These are phyloP conservation scores for Sebastes nivosus DNA, from an alignment of 2,797 vertebrate genomes.

Conservation along the genomic window DNA sequence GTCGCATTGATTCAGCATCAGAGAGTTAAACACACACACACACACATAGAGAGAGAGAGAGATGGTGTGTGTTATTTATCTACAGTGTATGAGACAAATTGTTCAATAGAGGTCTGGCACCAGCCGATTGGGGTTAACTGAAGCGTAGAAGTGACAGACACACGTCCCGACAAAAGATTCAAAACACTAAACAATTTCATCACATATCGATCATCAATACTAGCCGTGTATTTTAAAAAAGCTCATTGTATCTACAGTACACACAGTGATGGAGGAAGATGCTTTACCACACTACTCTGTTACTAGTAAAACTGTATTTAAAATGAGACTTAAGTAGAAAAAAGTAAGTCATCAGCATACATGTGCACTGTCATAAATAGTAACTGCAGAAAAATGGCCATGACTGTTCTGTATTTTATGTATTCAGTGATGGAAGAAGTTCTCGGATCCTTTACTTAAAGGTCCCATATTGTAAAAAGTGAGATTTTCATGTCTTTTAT, in stretches of 20 bases:
- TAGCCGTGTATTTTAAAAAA: background rate
- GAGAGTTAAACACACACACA: constrained; percentile 84
- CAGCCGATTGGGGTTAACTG: constrained; percentile 68
- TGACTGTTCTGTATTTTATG: background rate
- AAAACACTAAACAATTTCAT: constrained; percentile 32
- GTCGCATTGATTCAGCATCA: constrained; percentile 96
- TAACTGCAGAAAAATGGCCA: background rate
- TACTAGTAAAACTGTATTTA: background rate
- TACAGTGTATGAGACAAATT: constrained; percentile 45
- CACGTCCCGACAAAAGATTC: constrained; percentile 30
- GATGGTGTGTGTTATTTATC: constrained; percentile 41
- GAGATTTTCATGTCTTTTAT: too few relatives aligned
- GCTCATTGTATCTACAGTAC: too few relatives aligned
- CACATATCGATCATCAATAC: constrained; percentile 36
- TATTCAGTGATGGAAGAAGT: background rate
- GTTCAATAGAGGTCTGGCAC: constrained; percentile 67
- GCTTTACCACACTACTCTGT: background rate
- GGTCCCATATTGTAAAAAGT: too few relatives aligned
- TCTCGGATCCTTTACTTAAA: background rate
- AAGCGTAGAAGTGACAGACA: constrained; percentile 63
- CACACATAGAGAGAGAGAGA: background rate
- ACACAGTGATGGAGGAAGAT: too few relatives aligned
- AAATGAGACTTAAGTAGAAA: background rate
- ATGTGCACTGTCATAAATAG: background rate
- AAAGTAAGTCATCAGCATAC: background rate